These are phyloP conservation scores for Elymnias hypermnestra DNA, from an alignment of 1,140 invertebrate species.

Conservation along the genomic window DNA sequence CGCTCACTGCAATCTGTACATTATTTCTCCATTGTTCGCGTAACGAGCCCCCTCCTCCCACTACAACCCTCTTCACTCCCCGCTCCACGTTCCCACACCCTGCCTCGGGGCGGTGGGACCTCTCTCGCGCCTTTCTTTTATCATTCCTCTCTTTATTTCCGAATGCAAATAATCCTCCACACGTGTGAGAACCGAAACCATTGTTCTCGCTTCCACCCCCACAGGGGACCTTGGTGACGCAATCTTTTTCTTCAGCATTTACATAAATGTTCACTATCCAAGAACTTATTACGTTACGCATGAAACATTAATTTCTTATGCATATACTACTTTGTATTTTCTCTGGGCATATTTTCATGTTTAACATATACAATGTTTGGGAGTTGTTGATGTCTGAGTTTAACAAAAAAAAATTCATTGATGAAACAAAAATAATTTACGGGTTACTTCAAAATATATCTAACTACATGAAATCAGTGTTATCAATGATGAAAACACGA, in stretches of 20 bases:
- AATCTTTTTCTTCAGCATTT: constrained; percentile 71
- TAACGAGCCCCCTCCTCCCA: constrained; percentile 62
- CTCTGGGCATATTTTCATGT: no score
- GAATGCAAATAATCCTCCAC: constrained; percentile 78
- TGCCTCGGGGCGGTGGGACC: constrained; percentile 60
- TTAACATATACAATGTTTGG: no score
- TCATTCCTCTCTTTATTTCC: constrained; percentile 78
- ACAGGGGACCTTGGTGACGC: constrained; percentile 69
- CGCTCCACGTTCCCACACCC: constrained; percentile 47
- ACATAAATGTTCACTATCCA: constrained; percentile 59
- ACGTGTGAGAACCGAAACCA: constrained; percentile 77
- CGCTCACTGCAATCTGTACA: constrained; percentile 76
- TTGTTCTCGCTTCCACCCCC: constrained; percentile 67
- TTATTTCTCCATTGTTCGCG: constrained; percentile 76
- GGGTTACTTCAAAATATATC: no score
- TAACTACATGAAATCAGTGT: no score
- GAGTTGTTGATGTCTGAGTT: no score
- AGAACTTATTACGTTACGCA: constrained; percentile 42
- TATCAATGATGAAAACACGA: no score
- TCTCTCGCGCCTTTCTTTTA: constrained; percentile 76
- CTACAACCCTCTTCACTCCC: constrained; percentile 28
- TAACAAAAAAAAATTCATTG: no score
- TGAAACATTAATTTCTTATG: constrained; percentile 16
- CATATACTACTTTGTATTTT: background rate
- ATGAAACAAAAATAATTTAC: no score